Evolutionary conservation across 2,888 invertebrate species (phyloP), one percentile per base, ranked within the genome.

Genomic region (Hipparchia semele): DNA sequence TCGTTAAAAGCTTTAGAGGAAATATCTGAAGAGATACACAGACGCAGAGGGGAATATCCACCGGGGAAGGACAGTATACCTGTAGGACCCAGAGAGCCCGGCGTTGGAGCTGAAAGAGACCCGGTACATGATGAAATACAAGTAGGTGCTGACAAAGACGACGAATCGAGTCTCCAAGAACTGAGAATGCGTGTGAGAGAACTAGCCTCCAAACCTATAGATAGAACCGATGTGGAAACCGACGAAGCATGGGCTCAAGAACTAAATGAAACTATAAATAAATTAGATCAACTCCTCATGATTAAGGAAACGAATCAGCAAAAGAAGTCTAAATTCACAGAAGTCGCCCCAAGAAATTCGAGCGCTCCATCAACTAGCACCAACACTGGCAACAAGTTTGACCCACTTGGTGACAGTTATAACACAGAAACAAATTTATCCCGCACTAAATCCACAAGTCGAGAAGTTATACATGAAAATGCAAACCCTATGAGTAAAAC

Each of bases 11-110:
- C 96, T 77, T 94, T 99, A 49, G 99, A 99, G 87, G 96, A 96
- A 79, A 99, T 99, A 75, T 98, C 98, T 8, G 98, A 98, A 90
- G 98, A 98, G 84, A 98, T 98, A 78, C 98, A 98, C 86, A 95
- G 95, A 83, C 94, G 96, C 9, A 89, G 95, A 69, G 95, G 95
- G 67, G 95, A 95, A 65, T 94, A 92, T 60, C 91, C 88, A 0
- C 91, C 91, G 0, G 91, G 88, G 0, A 92, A 92, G 65, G 90
- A 95, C 81, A 86, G 88, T 1, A 87, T 90, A 49, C 94, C 94
- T 0, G 94, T 94, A 0, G 94, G 94, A 0, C 92, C 94, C 0
- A 87, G 96, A 64, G 96, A 97, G 81, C 97, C 97, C 0, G 97
- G 97, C 0, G 97, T 97, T 0, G 97, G 97, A 0, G 96, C 97